Evolutionary conservation across 2,888 invertebrate species (phyloP), one percentile per base, ranked within the genome.

Genomic region (Podotricha telesiphe): DNA sequence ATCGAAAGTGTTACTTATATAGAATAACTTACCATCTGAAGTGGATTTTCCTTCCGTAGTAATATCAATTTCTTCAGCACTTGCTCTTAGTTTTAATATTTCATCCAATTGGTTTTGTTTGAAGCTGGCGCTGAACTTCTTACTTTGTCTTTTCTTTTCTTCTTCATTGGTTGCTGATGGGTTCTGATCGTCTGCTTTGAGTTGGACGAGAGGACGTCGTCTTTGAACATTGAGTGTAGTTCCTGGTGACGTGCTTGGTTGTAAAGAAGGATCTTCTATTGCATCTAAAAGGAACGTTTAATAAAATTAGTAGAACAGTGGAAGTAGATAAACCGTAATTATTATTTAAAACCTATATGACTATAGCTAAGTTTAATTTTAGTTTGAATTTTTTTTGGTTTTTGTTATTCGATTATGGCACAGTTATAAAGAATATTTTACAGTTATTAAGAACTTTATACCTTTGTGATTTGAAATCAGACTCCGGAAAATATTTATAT

Each of bases 121-220:
- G 74, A 91, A 88, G 67, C 83, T 87, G 8, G 90, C 75, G 74
- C 91, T 92, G 81, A 88, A 93, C 75, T 92, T 93, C 81, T 93
- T 93, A 77, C 92, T 91, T 72, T 92, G 91, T 74, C 92, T 82
- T 75, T 89, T 91, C 45, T 82, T 86, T 72, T 91, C 90, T 5
- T 91, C 91, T 20, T 93, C 92, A 67, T 86, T 91, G 0, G 91
- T 90, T 0, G 92, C 92, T 1, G 90, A 86, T 0, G 87, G 86
- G 73, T 89, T 92, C 72, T 91, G 92, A 75, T 91, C 91, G 40
- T 81, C 80, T 1, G 84, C 85, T 67, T 87, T 89, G n/a, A 90
- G 77, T 59, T 83, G 80, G 13, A 87, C 79, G 4, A 91, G 80
- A 0, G 92, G 92, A 10, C 91, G 86, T 0, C 89, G 82, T 1